Base-by-base conservation (phyloP, 2,113 vertebrate genomes). In the Mungos mungo region DNA sequence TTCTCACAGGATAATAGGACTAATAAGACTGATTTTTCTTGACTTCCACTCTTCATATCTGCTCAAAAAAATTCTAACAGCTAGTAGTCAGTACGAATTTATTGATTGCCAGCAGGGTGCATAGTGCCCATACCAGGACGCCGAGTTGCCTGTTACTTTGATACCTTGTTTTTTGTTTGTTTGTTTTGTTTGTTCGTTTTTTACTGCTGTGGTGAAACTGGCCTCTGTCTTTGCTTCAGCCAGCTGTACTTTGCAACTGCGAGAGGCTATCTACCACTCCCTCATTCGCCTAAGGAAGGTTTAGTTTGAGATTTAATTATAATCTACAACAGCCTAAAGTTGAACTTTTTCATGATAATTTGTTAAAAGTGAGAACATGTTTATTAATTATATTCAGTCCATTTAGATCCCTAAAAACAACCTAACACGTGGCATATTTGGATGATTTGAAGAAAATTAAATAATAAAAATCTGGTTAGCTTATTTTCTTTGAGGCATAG, bases 301-400 rank as follows among this genome's bases (percentile, higher is more conserved):
- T 60, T 41, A 87, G 69, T 93, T 72, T 87, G 72, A 89, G 89
- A 33, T 33, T 97, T 96, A 50, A 72, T 77, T 88, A n/a, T 27
- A 89, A 76, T 71, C 87, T 82, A 33, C 90, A 52, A 77, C 45
- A 97, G 93, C 96, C 91, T 97, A 93, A 89, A 95, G 88, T 82
- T 71, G 83, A 63, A 96, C 84, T 60, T 96, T 88, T 97, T 97
- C 74, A 95, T 94, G 93, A 86, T 41, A 3, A 66, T 69, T 94
- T 93, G 21, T 16, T 25, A 93, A 92, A 98, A 97, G 97, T 60
- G 87, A 93, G 60, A 97, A 81, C 92, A 71, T 47, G 76, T 72
- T 72, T 97, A 21, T 60, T 76, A 18, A 29, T 54, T 45, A 47
- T 18, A 27, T n/a, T 77, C 74, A 60, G 69, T 54, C n/a, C 12